Conservation (phyloP, 1,140 invertebrate species). For the Drosophila miranda region DNA sequence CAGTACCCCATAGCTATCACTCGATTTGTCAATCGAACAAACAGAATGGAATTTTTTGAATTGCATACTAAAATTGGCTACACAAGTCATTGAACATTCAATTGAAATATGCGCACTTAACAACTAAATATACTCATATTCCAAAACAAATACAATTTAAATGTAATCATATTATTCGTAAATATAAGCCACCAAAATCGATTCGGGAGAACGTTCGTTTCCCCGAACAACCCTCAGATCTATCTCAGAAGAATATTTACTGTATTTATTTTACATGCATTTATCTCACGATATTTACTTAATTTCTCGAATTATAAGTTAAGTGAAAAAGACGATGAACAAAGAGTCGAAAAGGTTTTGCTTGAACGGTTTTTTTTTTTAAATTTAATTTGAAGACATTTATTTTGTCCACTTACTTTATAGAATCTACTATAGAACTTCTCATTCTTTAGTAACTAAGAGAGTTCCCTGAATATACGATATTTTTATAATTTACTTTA, state of each 20-base stretch:
- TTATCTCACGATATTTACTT: slow-evolving; percentile 29
- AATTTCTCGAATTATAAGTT: slow-evolving; percentile 34
- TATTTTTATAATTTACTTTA: slow-evolving; percentile 22
- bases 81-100: slow-evolving; percentile 53
- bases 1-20: slow-evolving; percentile 21
- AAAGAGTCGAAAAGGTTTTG: slow-evolving; percentile 14
- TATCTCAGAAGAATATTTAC: slow-evolving; percentile 28
- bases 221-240: slow-evolving; percentile 2
- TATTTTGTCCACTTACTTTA: too few relatives aligned
- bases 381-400: slow-evolving; percentile 20
- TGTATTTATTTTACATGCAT: slow-evolving; percentile 40
- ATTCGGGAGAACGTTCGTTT: slow-evolving; percentile 4
- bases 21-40: slow-evolving; percentile 3
- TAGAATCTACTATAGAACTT: slow-evolving; percentile 14
- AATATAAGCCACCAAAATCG: slow-evolving; percentile 11
- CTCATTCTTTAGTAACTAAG: slow-evolving; percentile 34
- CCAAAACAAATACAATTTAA: slow-evolving; percentile 61
- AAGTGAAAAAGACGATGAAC: slow-evolving; percentile 23
- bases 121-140: slow-evolving; percentile 56
- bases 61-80: slow-evolving; percentile 3
- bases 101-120: slow-evolving; percentile 37
- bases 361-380: slow-evolving; percentile 9
- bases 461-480: slow-evolving; percentile 56
- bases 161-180: slow-evolving; percentile 27
- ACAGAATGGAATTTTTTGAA: slow-evolving; percentile 14